These are phyloP conservation scores for Botia almorhae DNA, from an alignment of 2,797 vertebrate species.

Conservation along the genomic window DNA sequence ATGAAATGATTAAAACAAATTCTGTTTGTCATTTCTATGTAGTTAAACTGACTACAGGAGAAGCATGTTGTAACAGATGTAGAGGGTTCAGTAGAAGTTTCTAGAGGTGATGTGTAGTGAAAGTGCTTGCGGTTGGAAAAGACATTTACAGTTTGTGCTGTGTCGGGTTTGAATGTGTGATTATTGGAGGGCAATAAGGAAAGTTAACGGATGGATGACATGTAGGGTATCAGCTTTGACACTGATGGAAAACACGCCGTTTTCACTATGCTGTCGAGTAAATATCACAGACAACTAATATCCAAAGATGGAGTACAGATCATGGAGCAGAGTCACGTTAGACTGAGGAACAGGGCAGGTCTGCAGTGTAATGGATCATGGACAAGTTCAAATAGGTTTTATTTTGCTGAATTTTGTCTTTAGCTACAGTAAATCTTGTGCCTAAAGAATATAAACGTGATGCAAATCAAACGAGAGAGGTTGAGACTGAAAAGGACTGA, in stretches of 20 bases:
- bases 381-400: too few relatives aligned
- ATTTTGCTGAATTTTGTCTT: neutral
- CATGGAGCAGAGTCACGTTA: slow-evolving; percentile 32
- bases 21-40: slow-evolving; percentile 21
- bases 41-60: slow-evolving; percentile 52
- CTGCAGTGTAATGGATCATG: neutral
- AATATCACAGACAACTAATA: neutral
- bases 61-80: slow-evolving; percentile 56
- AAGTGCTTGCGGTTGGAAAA: slow-evolving; percentile 33
- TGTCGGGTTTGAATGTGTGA: slow-evolving; percentile 65
- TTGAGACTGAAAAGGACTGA: neutral
- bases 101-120: slow-evolving; percentile 55
- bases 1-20: too few relatives aligned
- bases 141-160: slow-evolving; percentile 66
- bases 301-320: slow-evolving; percentile 8
- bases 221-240: neutral
- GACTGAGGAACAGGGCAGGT: slow-evolving; percentile 47
- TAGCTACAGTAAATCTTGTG: neutral
- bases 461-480: slow-evolving; percentile 6
- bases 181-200: slow-evolving; percentile 65
- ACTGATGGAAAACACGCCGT: slow-evolving; percentile 26
- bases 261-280: slow-evolving; percentile 10
- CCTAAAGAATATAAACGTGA: neutral
- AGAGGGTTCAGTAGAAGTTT: slow-evolving; percentile 51
- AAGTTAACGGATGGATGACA: slow-evolving; percentile 63